Conservation (phyloP, 1,140 invertebrate genomes). For the Aphaenogaster rudis region DNA sequence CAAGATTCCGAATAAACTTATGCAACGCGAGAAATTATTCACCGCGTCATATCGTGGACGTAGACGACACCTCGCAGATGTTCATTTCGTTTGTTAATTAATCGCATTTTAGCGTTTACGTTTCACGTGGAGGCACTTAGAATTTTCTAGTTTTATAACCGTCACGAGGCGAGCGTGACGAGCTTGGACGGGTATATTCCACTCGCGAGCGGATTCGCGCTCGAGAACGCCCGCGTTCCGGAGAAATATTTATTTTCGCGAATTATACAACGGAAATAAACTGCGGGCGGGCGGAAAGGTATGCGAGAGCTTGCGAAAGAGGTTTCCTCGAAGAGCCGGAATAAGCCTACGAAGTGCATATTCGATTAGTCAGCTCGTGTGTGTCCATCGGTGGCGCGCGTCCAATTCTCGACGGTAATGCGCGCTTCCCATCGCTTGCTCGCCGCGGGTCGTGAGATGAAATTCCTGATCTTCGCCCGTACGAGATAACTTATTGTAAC, state of each 20-base stretch:
- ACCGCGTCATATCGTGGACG: not conserved
- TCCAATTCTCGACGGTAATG: conserved; percentile 45
- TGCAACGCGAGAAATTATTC: conserved; percentile 33
- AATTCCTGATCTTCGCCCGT: conserved; percentile 39
- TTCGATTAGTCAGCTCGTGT: conserved; percentile 56
- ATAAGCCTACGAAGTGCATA: conserved; percentile 55
- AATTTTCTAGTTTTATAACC: not conserved
- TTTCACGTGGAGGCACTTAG: conserved; percentile 2
- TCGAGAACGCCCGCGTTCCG: not conserved
- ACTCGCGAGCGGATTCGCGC: conserved; percentile 17
- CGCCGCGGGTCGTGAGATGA: not conserved
- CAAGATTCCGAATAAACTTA: not conserved
- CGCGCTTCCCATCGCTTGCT: not conserved
- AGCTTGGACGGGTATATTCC: not conserved
- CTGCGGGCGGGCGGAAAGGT: conserved; percentile 2
- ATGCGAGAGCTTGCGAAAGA: conserved; percentile 41
- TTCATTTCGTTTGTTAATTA: conserved; percentile 26
- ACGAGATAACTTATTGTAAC: not conserved
- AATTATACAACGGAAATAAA: conserved; percentile 62
- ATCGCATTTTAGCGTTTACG: conserved; percentile 7
- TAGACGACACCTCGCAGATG: not conserved
- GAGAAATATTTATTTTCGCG: conserved; percentile 56
- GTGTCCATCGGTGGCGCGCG: conserved; percentile 43
- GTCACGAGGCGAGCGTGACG: not conserved
- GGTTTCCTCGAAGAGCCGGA: conserved; percentile 48